Percentiles rank a stretch among this genome's conserved stretches.
Conservation (phyloP, 2,888 invertebrate species). For the Piscicola geometra region DNA sequence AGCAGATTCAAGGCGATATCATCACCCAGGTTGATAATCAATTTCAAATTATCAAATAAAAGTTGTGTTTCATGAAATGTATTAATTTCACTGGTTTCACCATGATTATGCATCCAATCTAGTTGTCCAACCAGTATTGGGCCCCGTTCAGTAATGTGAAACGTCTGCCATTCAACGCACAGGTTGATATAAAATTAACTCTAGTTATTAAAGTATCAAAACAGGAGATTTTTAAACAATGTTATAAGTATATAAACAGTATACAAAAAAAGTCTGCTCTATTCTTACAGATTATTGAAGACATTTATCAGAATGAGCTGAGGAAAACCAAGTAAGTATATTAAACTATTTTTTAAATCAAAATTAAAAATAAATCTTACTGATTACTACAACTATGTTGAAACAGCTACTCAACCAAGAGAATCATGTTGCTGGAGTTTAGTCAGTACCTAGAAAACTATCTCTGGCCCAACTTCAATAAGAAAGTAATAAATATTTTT, state of each 20-base stretch:
- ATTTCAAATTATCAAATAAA: neutral
- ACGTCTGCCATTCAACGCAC: slow-evolving; percentile 47
- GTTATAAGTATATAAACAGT: too few species aligned
- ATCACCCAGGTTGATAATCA: slow-evolving; percentile 8
- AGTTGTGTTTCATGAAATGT: neutral
- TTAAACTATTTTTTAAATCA: neutral
- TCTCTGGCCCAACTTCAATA: slow-evolving; percentile 87
- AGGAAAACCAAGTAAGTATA: slow-evolving; percentile 69
- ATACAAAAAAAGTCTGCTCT: too few species aligned
- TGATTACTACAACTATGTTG: slow-evolving; percentile 7
- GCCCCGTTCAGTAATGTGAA: slow-evolving; percentile 69
- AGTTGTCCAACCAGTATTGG: slow-evolving; percentile 90
- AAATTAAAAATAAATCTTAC: too few species aligned
- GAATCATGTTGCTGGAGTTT: slow-evolving; percentile 91
- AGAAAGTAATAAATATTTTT: slow-evolving; percentile 59
- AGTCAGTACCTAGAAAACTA: slow-evolving; percentile 95
- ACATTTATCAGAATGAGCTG: slow-evolving; percentile 82
- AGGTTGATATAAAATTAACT: slow-evolving; percentile 47
- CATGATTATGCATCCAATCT: slow-evolving; percentile 46
- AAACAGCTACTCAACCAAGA: slow-evolving; percentile 57
- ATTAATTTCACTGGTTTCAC: neutral
- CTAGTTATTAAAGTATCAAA: too few species aligned
- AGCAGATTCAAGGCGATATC: slow-evolving; percentile 80
- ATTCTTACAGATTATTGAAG: slow-evolving; percentile 72
- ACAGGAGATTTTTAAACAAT: too few species aligned